A percentile compares a stretch with the other conserved stretches of the same genome.
Conservation (phyloP, 2,797 vertebrate species). For the Tokudaia tokunoshimensis region DNA sequence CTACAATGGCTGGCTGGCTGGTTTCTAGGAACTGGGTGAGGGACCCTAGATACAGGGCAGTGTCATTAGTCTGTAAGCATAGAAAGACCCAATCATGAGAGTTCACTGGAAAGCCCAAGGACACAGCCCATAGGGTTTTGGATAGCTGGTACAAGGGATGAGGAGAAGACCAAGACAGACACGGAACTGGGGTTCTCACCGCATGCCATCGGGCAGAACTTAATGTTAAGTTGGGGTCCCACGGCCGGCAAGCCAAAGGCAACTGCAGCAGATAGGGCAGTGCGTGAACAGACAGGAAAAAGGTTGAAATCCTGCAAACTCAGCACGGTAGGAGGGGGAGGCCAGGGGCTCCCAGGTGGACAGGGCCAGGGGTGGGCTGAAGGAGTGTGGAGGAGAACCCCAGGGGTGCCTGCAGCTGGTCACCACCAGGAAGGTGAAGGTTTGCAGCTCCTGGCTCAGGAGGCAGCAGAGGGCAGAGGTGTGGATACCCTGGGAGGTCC, state of each 20-base stretch:
- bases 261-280: background rate
- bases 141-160: background rate
- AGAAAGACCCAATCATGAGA: constrained; percentile 12
- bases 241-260: background rate
- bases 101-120: background rate
- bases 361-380: background rate
- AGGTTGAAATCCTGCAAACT: background rate
- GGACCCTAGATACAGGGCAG: background rate
- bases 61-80: background rate
- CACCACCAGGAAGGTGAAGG: background rate
- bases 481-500: constrained; percentile 70
- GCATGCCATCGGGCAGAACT: background rate
- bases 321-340: fast-evolving
- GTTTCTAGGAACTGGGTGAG: constrained; percentile 18
- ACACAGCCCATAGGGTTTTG: background rate
- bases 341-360: background rate
- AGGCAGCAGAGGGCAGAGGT: background rate
- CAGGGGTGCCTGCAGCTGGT: background rate
- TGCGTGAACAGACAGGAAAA: background rate
- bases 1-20: background rate
- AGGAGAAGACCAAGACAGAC: background rate
- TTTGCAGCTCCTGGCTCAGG: background rate
- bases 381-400: background rate
- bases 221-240: background rate
- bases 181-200: background rate